Percentiles rank a stretch among this genome's conserved stretches.
Conservation (phyloP, 2,797 vertebrate species). For the Malacoctenus gilli region DNA sequence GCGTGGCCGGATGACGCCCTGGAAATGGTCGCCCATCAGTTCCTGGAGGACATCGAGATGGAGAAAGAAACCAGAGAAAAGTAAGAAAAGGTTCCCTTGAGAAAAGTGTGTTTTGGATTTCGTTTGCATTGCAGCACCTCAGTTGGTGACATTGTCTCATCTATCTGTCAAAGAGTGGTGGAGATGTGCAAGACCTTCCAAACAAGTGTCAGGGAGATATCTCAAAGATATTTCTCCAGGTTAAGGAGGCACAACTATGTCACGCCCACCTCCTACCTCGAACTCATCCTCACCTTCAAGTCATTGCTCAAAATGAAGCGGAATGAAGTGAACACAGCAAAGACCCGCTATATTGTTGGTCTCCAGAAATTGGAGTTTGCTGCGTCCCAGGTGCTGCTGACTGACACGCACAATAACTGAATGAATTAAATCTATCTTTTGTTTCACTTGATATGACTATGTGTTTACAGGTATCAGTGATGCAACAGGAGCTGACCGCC, state of each 20-base stretch:
- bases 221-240: constrained; percentile 81
- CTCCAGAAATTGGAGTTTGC: constrained; percentile 93
- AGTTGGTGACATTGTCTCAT: neutral
- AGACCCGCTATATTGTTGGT: constrained; percentile 87
- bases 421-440: neutral
- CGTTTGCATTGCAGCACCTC: neutral
- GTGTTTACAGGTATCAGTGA: constrained; percentile 89
- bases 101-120: neutral
- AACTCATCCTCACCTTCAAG: constrained; percentile 94
- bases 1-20: constrained; percentile 93
- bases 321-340: constrained; percentile 86
- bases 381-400: constrained; percentile 85
- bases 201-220: constrained; percentile 85
- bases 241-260: constrained; percentile 93
- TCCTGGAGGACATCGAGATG: constrained; percentile 91
- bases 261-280: constrained; percentile 93
- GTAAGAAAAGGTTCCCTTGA: constrained; percentile 81
- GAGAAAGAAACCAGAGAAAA: constrained; percentile 80
- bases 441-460: too few species aligned
- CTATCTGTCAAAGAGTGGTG: constrained; percentile 82
- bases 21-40: constrained; percentile 94
- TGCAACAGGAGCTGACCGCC: constrained; percentile 91
- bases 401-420: neutral
- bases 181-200: constrained; percentile 94
- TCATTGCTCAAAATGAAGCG: constrained; percentile 86